Conservation (phyloP, 2,113 vertebrate genomes). For the Trematocara stigmaticum region DNA sequence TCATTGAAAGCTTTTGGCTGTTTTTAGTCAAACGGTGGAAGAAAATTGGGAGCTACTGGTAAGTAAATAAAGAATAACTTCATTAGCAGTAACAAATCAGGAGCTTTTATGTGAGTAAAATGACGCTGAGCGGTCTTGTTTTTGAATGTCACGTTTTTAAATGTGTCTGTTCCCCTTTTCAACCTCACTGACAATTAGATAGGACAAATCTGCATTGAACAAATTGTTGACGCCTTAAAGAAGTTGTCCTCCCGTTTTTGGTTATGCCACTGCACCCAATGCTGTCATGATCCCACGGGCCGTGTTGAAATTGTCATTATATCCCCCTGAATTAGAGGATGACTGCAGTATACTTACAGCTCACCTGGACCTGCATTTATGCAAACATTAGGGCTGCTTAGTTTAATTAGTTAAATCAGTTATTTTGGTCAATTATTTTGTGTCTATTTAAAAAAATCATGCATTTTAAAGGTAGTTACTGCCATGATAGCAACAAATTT, state of each 20-base stretch:
- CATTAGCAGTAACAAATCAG: background rate
- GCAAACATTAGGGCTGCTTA: background rate
- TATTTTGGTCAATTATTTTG: background rate
- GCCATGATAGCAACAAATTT: rapidly evolving
- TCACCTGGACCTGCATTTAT: background rate
- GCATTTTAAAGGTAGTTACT: background rate
- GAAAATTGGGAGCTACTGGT: background rate
- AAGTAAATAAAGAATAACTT: background rate
- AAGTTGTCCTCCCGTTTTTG: background rate
- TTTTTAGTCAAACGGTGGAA: background rate
- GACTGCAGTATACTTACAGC: background rate
- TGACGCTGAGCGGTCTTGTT: background rate
- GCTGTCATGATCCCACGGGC: background rate
- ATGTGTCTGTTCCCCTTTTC: background rate
- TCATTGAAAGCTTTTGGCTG: background rate
- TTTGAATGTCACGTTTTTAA: background rate
- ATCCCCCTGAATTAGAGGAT: background rate
- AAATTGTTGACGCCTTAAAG: background rate
- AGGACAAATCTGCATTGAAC: background rate
- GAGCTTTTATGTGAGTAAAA: background rate
- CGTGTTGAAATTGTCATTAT: background rate
- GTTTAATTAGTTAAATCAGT: background rate
- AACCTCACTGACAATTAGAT: background rate
- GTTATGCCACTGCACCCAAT: background rate
- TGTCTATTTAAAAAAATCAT: background rate